phyloP scores from a whole-genome alignment of 2,888 invertebrate genomes.

The Empis stercorea region DNA sequence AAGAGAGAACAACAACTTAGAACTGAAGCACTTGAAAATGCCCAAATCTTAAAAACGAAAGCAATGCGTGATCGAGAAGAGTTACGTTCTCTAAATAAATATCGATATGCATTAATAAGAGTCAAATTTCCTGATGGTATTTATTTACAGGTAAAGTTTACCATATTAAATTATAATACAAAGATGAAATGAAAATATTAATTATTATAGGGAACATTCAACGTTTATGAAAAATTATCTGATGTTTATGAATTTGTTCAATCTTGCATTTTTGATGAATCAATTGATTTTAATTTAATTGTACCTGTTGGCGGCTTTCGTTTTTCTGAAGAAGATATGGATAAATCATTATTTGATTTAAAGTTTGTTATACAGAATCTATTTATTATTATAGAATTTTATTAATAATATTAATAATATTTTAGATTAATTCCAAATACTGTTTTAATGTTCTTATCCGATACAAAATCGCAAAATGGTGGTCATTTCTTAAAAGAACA shows the following conservation, averaged over 20 bases:
- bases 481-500: constrained; percentile 61
- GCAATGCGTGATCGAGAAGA: constrained; percentile 92
- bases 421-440: constrained; percentile 66
- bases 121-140: constrained; percentile 81
- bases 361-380: constrained; percentile 17
- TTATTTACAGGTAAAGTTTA: constrained; percentile 63
- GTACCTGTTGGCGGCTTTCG: constrained; percentile 52
- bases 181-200: too few relatives aligned
- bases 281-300: constrained; percentile 56
- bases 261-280: constrained; percentile 57
- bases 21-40: constrained; percentile 62
- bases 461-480: constrained; percentile 42
- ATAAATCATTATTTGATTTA: constrained; percentile 59
- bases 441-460: constrained; percentile 63
- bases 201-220: constrained; percentile 80
- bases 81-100: constrained; percentile 61
- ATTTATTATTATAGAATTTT: too few relatives aligned
- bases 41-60: constrained; percentile 77
- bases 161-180: too few relatives aligned
- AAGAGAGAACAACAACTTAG: constrained; percentile 68
- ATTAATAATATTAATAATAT: constrained; percentile 50
- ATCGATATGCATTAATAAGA: constrained; percentile 73
- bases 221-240: constrained; percentile 62
- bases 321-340: constrained; percentile 49
- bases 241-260: constrained; percentile 67